Conservation (phyloP, 2,113 vertebrate species). For the Pelecanus crispus region DNA sequence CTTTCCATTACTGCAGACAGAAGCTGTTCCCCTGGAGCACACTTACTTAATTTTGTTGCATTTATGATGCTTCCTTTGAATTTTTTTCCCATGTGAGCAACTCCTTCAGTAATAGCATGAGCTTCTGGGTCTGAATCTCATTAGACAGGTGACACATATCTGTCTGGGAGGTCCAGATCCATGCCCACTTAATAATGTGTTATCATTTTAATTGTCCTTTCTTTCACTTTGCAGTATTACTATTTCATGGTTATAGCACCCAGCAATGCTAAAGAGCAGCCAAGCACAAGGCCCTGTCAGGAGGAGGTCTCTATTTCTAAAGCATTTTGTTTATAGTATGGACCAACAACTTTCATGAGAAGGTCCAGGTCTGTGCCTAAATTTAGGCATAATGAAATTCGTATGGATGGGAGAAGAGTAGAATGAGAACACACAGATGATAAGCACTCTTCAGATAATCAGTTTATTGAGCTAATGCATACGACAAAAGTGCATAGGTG, state of each 20-base stretch:
- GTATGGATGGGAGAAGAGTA: not conserved
- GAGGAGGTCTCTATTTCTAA: not conserved
- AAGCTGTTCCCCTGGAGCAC: not conserved
- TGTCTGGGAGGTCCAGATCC: not conserved
- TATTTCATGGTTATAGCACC: not conserved
- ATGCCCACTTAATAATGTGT: not conserved
- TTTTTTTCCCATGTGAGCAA: not conserved
- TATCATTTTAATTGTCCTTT: not conserved
- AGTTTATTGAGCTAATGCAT: not conserved
- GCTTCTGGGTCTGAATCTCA: not conserved
- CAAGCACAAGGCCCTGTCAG: not conserved
- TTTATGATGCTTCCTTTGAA: not conserved
- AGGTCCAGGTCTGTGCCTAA: not conserved
- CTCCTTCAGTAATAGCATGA: not conserved
- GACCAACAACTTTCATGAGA: not conserved
- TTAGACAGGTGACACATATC: not conserved
- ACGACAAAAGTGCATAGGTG: fast-evolving
- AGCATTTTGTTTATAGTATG: not conserved
- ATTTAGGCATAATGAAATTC: not conserved
- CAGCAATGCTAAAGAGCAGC: not conserved
- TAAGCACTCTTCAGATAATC: not conserved
- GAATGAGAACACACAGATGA: not conserved
- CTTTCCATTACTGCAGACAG: not conserved
- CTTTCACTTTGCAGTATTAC: not conserved
- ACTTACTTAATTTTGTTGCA: not conserved